Conservation (phyloP, 2,113 vertebrate species). For the rabbit (Oryctolagus cuniculus) region DNA sequence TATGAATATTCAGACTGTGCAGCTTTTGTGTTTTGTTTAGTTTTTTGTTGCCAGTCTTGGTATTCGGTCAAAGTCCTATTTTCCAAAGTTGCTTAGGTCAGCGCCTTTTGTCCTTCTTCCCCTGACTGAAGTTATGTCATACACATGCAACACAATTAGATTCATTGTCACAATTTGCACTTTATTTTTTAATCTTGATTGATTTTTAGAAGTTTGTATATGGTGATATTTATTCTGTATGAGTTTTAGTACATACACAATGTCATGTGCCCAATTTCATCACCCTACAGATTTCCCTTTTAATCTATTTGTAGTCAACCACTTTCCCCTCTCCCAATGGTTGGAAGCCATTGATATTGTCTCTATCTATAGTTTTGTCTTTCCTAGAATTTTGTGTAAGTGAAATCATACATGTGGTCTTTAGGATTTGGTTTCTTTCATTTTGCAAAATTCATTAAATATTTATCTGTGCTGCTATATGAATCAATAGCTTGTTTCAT, state of each 20-base stretch:
- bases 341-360: neutral
- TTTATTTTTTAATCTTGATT: neutral
- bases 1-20: neutral
- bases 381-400: neutral
- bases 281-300: neutral
- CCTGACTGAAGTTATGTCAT: neutral
- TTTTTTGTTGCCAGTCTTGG: neutral
- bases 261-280: neutral
- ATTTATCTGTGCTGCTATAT: neutral
- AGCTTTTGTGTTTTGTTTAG: neutral
- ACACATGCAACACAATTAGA: neutral
- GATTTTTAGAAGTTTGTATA: neutral
- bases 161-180: neutral
- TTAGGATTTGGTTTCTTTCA: neutral
- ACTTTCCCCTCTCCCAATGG: neutral
- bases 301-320: neutral
- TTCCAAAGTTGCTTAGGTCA: neutral
- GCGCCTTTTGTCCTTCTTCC: neutral
- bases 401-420: neutral
- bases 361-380: neutral
- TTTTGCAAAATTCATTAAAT: neutral
- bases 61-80: neutral
- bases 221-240: neutral
- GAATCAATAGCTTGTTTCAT: neutral
- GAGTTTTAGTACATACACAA: neutral